These are phyloP conservation scores for Parambassis ranga DNA, from an alignment of 2,797 vertebrate genomes.

Conservation along the genomic window DNA sequence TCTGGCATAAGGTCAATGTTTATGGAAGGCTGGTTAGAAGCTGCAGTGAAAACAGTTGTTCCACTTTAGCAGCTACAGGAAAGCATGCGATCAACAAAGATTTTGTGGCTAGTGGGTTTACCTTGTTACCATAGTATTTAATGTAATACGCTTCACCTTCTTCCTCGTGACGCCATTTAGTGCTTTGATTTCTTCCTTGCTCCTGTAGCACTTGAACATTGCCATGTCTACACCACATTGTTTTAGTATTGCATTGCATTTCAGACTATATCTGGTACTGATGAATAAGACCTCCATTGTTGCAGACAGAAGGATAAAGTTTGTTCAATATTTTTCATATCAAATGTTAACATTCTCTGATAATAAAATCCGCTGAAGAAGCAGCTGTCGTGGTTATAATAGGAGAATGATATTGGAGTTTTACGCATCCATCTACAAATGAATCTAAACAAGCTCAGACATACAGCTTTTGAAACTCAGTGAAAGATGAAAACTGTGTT, in stretches of 20 bases:
- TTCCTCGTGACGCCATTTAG: constrained; percentile 3
- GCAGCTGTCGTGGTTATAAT: not conserved
- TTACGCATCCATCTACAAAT: constrained; percentile 9
- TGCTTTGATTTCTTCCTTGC: not conserved
- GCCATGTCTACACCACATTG: not conserved
- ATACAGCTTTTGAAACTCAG: constrained; percentile 5
- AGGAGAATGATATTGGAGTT: not conserved
- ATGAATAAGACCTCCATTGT: not conserved
- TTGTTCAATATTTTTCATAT: too few species aligned
- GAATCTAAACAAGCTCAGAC: constrained; percentile 3
- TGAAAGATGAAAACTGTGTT: not conserved
- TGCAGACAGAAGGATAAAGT: not conserved
- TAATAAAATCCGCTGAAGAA: not conserved
- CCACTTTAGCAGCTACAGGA: constrained; percentile 49
- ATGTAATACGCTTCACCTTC: constrained; percentile 26
- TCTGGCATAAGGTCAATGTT: constrained; percentile 70
- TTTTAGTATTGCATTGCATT: not conserved
- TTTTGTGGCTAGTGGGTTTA: constrained; percentile 60
- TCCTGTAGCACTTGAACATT: not conserved
- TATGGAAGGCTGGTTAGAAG: constrained; percentile 64
- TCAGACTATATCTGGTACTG: too few species aligned
- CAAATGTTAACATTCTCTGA: not conserved
- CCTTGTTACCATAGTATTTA: constrained; percentile 47
- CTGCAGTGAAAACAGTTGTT: constrained; percentile 62
- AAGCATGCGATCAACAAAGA: constrained; percentile 50